Conservation (phyloP, 2,888 invertebrate species). For the Lepidonotus clava region DNA sequence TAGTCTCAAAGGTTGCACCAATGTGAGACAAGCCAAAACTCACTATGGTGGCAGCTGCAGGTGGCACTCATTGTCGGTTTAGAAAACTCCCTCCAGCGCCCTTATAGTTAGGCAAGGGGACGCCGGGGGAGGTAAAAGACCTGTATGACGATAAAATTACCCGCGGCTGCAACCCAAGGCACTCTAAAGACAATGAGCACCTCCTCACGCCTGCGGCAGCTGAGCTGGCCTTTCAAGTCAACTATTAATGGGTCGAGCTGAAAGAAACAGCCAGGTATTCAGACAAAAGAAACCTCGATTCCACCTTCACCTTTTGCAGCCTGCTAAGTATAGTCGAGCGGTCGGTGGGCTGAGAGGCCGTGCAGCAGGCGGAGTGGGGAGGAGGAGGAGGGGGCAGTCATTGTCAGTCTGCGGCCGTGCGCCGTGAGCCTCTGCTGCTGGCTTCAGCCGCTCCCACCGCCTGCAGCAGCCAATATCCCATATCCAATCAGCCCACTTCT, state of each 20-base stretch:
- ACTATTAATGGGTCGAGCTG: background rate
- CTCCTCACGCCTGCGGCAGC: background rate
- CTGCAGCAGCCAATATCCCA: background rate
- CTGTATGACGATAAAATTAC: too few species aligned
- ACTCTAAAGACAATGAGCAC: background rate
- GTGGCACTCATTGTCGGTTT: too few species aligned
- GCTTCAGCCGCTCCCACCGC: background rate
- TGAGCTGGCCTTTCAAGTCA: background rate
- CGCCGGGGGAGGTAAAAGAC: too few species aligned
- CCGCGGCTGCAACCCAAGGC: too few species aligned
- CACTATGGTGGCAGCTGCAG: too few species aligned
- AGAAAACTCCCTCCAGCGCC: too few species aligned
- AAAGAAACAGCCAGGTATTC: slow-evolving; percentile 30
- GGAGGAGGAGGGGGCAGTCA: background rate
- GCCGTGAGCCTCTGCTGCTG: background rate
- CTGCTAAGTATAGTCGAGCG: slow-evolving; percentile 20
- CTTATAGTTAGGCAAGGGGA: too few species aligned
- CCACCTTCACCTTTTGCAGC: slow-evolving; percentile 9
- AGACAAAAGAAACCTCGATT: background rate
- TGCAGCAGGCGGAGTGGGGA: background rate
- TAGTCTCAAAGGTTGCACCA: too few species aligned
- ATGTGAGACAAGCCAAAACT: too few species aligned
- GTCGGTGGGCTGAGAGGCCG: background rate
- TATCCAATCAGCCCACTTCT: too few species aligned
- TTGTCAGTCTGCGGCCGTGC: background rate